phyloP scores from a whole-genome alignment of 2,797 vertebrate genomes.

The Nannoperca australis region DNA sequence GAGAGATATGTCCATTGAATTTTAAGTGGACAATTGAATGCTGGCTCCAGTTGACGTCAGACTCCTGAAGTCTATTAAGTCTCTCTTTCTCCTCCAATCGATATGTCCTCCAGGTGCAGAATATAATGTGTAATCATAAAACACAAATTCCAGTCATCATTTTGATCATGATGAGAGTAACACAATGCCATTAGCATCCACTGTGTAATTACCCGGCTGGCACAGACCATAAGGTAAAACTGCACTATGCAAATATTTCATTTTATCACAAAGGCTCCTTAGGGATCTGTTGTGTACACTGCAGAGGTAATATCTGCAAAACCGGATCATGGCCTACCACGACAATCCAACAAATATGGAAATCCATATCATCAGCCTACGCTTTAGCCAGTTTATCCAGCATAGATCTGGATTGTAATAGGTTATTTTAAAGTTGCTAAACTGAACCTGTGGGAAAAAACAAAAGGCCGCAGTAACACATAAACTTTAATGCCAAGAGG shows the following conservation, averaged over 20 bases:
- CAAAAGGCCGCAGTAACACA: slow-evolving; percentile 8
- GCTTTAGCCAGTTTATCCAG: slow-evolving; percentile 32
- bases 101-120: slow-evolving; percentile 62
- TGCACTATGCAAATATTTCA: slow-evolving; percentile 68
- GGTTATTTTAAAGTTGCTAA: slow-evolving; percentile 37
- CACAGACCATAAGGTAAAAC: slow-evolving; percentile 59
- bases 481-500: slow-evolving; percentile 42
- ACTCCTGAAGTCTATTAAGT: slow-evolving; percentile 44
- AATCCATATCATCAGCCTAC: slow-evolving; percentile 33
- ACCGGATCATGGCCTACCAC: slow-evolving; percentile 7
- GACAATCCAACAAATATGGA: slow-evolving; percentile 13
- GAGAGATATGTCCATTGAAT: slow-evolving; percentile 20
- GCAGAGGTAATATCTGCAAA: slow-evolving; percentile 56
- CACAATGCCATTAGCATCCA: slow-evolving; percentile 59
- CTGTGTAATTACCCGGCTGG: slow-evolving; percentile 72
- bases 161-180: slow-evolving; percentile 72
- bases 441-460: slow-evolving; percentile 18
- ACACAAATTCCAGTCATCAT: slow-evolving; percentile 61
- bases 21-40: slow-evolving; percentile 28
- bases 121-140: slow-evolving; percentile 71
- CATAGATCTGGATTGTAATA: slow-evolving; percentile 19
- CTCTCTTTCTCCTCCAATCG: slow-evolving; percentile 28
- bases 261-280: slow-evolving; percentile 58
- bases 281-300: slow-evolving; percentile 59
- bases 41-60: slow-evolving; percentile 35